Evolutionary conservation across 2,888 invertebrate genomes (phyloP).

Genomic region (Drosophila parthenogenetica): DNA sequence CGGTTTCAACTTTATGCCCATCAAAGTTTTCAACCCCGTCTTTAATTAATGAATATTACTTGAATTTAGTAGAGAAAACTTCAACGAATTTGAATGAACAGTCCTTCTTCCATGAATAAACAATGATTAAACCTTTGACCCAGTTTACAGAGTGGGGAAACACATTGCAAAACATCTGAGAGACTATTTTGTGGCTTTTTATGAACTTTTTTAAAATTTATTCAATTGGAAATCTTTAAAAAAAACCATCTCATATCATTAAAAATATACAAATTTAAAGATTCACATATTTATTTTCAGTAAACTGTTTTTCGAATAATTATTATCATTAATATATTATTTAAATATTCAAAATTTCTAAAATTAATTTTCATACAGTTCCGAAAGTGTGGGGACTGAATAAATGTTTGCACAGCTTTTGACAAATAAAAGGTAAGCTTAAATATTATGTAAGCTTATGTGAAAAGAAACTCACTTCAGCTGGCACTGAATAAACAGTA

Average conservation of each 20-base stretch:
- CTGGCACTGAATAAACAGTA: slow-evolving; percentile 28
- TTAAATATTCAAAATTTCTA: neutral
- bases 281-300: too few species aligned
- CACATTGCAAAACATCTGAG: neutral
- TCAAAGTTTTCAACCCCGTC: slow-evolving; percentile 20
- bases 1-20: slow-evolving; percentile 32
- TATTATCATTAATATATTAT: too few species aligned
- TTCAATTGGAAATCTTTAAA: too few species aligned
- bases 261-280: too few species aligned
- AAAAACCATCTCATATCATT: too few species aligned
- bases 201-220: too few species aligned
- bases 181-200: neutral
- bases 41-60: slow-evolving; percentile 53
- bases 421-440: neutral
- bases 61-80: slow-evolving; percentile 17
- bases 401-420: neutral
- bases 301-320: too few species aligned
- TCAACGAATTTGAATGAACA: slow-evolving; percentile 16
- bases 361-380: neutral
- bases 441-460: neutral
- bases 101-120: slow-evolving; percentile 35
- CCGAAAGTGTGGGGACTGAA: neutral
- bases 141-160: slow-evolving; percentile 13
- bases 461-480: slow-evolving; percentile 7
- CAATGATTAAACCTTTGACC: slow-evolving; percentile 39